Conservation (phyloP, 2,797 vertebrate genomes). For the Sebastes baramenuke region DNA sequence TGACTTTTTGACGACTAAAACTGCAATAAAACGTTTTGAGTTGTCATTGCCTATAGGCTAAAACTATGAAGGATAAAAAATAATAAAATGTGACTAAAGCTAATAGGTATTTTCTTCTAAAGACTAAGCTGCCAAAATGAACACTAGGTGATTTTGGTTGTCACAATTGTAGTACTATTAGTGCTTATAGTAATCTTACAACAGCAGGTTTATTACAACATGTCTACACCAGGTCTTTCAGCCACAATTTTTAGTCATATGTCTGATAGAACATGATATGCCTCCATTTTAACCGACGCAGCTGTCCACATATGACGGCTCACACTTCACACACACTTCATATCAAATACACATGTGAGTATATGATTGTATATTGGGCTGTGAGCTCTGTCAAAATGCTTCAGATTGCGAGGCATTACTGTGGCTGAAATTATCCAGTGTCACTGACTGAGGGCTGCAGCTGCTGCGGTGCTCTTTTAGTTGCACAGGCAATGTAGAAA, state of each 20-base stretch:
- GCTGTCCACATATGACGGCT: background rate
- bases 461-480: constrained; percentile 12
- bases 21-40: too few relatives aligned
- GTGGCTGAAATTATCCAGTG: constrained; percentile 4
- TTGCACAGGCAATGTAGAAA: background rate
- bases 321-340: background rate
- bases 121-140: too few relatives aligned
- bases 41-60: too few relatives aligned
- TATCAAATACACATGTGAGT: background rate
- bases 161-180: background rate
- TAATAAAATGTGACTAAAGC: too few relatives aligned
- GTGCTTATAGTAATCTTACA: background rate
- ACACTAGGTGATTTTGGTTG: background rate
- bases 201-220: background rate
- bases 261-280: background rate
- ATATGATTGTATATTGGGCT: background rate
- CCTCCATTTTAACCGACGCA: background rate
- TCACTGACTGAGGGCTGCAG: constrained; percentile 19
- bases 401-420: background rate
- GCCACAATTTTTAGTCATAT: background rate
- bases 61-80: too few relatives aligned
- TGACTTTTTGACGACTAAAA: too few relatives aligned
- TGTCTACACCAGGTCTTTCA: background rate
- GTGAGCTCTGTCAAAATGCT: background rate
- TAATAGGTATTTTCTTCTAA: too few relatives aligned